A percentile compares a stretch with the other conserved stretches of the same genome.
phyloP scores from a whole-genome alignment of 2,113 vertebrate species.

The Mustela lutreola region DNA sequence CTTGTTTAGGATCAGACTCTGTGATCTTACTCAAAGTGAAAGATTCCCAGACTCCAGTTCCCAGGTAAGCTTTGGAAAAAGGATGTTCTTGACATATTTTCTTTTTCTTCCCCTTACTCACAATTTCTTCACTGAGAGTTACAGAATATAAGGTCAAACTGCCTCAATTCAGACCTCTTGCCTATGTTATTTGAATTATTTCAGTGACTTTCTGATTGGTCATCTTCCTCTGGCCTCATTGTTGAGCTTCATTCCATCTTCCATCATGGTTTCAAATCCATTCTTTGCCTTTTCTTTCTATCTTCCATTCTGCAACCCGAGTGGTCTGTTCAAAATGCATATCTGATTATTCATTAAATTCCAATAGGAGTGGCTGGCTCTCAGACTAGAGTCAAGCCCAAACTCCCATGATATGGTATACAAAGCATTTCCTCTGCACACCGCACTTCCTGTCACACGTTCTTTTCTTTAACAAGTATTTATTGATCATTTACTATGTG shows the following conservation, averaged over 20 bases:
- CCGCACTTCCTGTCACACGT: background rate
- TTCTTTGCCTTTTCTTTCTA: background rate
- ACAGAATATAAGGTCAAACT: constrained; percentile 20
- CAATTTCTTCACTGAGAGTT: constrained; percentile 42
- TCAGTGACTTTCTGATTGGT: constrained; percentile 46
- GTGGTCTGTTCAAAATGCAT: constrained; percentile 10
- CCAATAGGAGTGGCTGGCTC: background rate
- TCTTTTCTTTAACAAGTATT: constrained; percentile 30
- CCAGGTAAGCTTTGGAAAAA: constrained; percentile 88
- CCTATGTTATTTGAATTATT: constrained; percentile 36
- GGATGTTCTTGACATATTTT: constrained; percentile 47
- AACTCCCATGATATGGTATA: background rate
- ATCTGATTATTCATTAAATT: constrained; percentile 21
- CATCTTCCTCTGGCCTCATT: background rate
- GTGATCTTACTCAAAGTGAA: constrained; percentile 95
- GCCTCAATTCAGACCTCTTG: background rate
- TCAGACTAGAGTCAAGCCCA: constrained; percentile 8
- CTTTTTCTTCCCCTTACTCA: constrained; percentile 4
- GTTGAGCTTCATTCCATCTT: background rate
- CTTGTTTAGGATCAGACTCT: constrained; percentile 92
- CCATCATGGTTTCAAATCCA: background rate
- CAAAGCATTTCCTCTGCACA: background rate
- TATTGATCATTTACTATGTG: background rate
- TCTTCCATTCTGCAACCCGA: background rate
- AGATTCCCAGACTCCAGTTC: constrained; percentile 89